Evolutionary conservation across 1,140 invertebrate species (phyloP).

Genomic region (Phymastichus coffea): DNA sequence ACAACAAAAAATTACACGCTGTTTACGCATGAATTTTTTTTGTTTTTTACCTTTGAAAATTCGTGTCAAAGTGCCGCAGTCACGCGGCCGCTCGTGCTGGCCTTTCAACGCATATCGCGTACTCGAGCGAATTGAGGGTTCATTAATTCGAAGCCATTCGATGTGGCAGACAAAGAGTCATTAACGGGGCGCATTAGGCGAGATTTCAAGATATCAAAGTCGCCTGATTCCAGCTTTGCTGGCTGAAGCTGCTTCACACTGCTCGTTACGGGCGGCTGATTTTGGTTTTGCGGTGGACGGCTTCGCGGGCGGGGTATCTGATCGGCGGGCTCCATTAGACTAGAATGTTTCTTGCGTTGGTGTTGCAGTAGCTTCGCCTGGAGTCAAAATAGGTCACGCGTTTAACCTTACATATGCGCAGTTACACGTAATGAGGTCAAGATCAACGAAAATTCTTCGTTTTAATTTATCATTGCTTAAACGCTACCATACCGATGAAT

Average conservation of each 20-base stretch:
- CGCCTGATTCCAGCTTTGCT: slow-evolving; percentile 41
- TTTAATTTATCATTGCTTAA: not conserved
- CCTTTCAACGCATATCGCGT: slow-evolving; percentile 51
- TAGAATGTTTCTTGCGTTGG: slow-evolving; percentile 73
- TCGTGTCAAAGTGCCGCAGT: slow-evolving; percentile 29
- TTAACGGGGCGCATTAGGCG: not conserved
- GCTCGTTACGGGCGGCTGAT: slow-evolving; percentile 41
- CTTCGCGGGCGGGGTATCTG: slow-evolving; percentile 50
- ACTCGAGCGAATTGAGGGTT: slow-evolving; percentile 49
- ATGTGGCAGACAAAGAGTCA: not conserved
- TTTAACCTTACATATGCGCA: not conserved
- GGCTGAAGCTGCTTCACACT: too few relatives aligned
- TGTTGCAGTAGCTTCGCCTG: slow-evolving; percentile 78
- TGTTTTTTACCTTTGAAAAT: too few relatives aligned
- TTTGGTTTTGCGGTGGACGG: slow-evolving; percentile 47
- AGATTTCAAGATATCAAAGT: slow-evolving; percentile 30
- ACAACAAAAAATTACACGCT: too few relatives aligned
- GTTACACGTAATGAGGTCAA: not conserved
- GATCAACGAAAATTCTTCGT: not conserved
- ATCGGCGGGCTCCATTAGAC: slow-evolving; percentile 52
- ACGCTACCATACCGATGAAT: too few relatives aligned
- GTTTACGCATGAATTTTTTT: too few relatives aligned
- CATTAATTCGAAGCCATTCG: slow-evolving; percentile 38
- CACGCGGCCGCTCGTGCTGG: too few relatives aligned
- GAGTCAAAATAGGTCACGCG: not conserved